These are phyloP conservation scores for Hucho hucho DNA, from an alignment of 2,113 vertebrate genomes.

Conservation along the genomic window DNA sequence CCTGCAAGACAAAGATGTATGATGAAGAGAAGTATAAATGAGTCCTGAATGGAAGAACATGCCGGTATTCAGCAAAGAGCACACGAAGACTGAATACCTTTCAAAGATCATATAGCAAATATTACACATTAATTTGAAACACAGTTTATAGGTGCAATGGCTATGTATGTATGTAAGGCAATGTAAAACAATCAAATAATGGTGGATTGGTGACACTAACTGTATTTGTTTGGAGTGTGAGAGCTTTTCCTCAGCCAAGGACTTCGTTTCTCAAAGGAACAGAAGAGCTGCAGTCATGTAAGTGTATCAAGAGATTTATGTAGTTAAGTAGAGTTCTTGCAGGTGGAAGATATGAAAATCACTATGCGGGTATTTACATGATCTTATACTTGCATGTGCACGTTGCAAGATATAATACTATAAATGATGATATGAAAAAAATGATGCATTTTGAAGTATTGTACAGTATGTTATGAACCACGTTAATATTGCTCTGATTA, in stretches of 20 bases:
- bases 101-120: background rate
- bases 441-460: too few species aligned
- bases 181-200: background rate
- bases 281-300: background rate
- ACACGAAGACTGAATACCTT: background rate
- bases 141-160: background rate
- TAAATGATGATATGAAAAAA: background rate
- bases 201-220: background rate
- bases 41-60: background rate
- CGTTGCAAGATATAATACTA: background rate
- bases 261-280: background rate
- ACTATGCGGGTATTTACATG: background rate
- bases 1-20: background rate
- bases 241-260: background rate
- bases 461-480: too few species aligned
- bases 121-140: background rate
- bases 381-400: background rate
- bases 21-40: background rate
- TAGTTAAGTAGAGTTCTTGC: too few species aligned
- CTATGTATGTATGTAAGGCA: background rate
- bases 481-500: too few species aligned
- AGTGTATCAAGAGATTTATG: too few species aligned
- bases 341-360: background rate
- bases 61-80: background rate
- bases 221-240: background rate